Evolutionary conservation across 2,113 vertebrate genomes (phyloP), one percentile per base, ranked within the genome.

Genomic region (Pelodiscus sinensis): DNA sequence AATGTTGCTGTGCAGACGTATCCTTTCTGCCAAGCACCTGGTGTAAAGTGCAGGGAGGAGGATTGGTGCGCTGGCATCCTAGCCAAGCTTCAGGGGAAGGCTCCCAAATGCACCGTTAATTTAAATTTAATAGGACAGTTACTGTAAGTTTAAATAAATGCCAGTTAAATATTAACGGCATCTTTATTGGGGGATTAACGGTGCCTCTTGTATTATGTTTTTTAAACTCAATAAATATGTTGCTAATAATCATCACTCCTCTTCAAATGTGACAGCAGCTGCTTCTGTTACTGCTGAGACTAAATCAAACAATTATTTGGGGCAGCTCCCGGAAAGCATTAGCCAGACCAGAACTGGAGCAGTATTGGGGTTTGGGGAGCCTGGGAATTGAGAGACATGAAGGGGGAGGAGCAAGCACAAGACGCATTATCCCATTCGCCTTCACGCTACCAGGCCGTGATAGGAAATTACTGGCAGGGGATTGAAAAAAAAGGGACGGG

Each of bases 141-240:
- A 86, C 97, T 97, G 92, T 92, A 96, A 95, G 96, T 97, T 98
- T 97, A 97, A 96, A 96, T 97, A 97, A 97, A 97, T 94, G 93
- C 96, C 95, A 95, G 95, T 97, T 97, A 98, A 97, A 98, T 97
- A 97, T 97, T 97, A 98, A 97, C 87, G 24, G 86, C 35, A 0
- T 96, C 94, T 97, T 97, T 96, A 98, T 96, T 80, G 75, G 96
- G 92, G 96, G 95, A 97, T 98, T 96, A 97, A 96, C 81, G 56
- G 90, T 87, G 85, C 93, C 85, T 89, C 65, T 65, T 31, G 89
- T 2, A 6, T 86, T 77, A 71, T 71, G 94, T 44, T 95, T 96
- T 89, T 95, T 81, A 89, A 93, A 16, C 65, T 1, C 82, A 0
- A 0, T 3, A 90, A 85, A 27, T 73, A 92, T 52, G 78, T 73